A percentile compares a stretch with the other conserved stretches of the same genome.
phyloP scores from a whole-genome alignment of 92 coral and sea anemone genomes.

The Montipora capitata region DNA sequence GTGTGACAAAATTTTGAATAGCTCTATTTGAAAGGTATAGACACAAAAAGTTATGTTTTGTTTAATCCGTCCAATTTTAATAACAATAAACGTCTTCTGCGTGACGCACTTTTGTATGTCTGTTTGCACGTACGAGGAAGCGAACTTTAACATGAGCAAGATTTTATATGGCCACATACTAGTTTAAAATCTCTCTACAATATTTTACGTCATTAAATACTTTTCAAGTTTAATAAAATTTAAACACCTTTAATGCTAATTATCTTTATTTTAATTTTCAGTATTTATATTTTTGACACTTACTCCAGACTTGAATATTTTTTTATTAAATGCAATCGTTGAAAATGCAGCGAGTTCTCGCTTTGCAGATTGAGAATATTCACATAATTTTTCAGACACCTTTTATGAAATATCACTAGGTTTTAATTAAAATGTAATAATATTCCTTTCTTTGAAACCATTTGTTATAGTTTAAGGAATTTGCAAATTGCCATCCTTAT shows the following conservation, averaged over 20 bases:
- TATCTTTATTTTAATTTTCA: neutral
- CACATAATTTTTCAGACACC: neutral
- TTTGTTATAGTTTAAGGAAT: neutral
- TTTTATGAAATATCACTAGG: neutral
- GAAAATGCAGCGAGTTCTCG: too few species aligned
- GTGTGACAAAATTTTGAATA: neutral
- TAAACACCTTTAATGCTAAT: neutral
- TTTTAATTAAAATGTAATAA: neutral
- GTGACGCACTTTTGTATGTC: conserved; percentile 7
- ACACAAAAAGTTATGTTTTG: neutral
- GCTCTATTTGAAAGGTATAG: neutral
- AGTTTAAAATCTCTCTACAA: too few species aligned
- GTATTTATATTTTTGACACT: too few species aligned
- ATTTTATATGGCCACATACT: neutral
- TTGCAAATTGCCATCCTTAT: neutral
- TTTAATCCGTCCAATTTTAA: conserved; percentile 3
- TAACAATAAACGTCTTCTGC: conserved; percentile 8
- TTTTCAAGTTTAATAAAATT: neutral
- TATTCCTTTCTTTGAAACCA: neutral
- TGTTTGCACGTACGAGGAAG: conserved; percentile 26
- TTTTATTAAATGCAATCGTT: too few species aligned
- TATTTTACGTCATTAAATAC: too few species aligned
- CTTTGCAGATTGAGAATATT: neutral
- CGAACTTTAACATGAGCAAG: neutral
- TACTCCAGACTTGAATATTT: neutral